Evolutionary conservation across 30 jellyfish, hydroid and myxozoan genomes (phyloP), one percentile per base, ranked within the genome.

Genomic region (Aurelia coerulea): DNA sequence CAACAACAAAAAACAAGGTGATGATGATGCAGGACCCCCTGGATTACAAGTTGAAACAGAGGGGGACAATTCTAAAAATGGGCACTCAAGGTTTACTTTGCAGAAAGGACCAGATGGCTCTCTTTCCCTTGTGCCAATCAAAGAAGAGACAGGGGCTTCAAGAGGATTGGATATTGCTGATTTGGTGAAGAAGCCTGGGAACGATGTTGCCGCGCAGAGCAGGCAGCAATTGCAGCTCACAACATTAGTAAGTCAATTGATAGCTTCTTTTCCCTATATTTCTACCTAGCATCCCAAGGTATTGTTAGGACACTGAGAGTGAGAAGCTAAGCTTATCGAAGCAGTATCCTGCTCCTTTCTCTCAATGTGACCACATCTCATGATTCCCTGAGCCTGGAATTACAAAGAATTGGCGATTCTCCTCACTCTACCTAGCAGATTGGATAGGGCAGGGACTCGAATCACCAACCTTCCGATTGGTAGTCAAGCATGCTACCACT

Each of bases 171-270:
- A 88, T 12, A 60, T 79, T 16, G 85, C 62, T 31, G 95, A 77
- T n/a, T 41, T 93, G 66, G 93, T 70, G 68, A 93, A 97, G 58
- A 93, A 93, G 68, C 88, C 88, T 14, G 79, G 52, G 12, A 42
- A 32, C 39, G 91, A 85, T 18, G 96, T 75, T 54, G 87, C 87
- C 13, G 98, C 91, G n/a, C 88, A 83, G 14, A 93, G 70, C 85
- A 78, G 98, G 80, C 98, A 93, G 76, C 91, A 82, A 50, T 63
- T 93, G 90, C 98, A 93, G 78, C 82, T 93, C 60, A 93, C 98
- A 34, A 74, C 98, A 23, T 53, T 93, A 94, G 98, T 93, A 85
- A 33, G 96, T 62, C 12, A 11, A 17, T 85, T 10, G 3, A 23
- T 23, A 23, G 29, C 29, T 37, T 37, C 14, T 70, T 8, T 81